Percentiles rank a stretch among this genome's conserved stretches.
These are phyloP conservation scores for Lithophane socia DNA, from an alignment of 2,888 invertebrate genomes.

Conservation along the genomic window DNA sequence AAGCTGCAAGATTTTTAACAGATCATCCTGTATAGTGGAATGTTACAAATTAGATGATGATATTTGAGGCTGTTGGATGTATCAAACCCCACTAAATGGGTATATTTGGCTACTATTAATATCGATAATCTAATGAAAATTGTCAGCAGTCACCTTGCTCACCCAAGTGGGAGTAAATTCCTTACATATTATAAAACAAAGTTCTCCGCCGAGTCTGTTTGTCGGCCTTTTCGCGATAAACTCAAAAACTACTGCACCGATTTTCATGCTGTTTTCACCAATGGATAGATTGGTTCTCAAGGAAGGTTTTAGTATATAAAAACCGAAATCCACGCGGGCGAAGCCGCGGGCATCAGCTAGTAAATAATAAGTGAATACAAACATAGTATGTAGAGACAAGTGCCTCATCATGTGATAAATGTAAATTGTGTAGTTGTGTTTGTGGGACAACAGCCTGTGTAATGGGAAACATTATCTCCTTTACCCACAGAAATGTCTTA, in stretches of 20 bases:
- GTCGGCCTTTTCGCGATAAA: too few species aligned
- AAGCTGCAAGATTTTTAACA: too few species aligned
- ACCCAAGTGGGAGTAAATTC: too few species aligned
- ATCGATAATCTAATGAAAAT: neutral
- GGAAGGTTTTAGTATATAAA: too few species aligned
- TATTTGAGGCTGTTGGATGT: neutral
- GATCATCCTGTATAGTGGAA: neutral
- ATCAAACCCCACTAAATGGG: neutral
- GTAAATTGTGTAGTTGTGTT: slow-evolving; percentile 50
- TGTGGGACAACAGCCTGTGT: neutral
- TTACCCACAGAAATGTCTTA: neutral
- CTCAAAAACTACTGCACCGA: too few species aligned
- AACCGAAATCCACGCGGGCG: too few species aligned
- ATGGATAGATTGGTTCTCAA: too few species aligned
- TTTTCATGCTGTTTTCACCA: too few species aligned
- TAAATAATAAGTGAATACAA: slow-evolving; percentile 19
- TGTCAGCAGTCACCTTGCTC: neutral
- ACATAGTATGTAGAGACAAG: slow-evolving; percentile 65
- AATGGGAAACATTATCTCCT: slow-evolving; percentile 4
- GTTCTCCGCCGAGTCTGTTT: too few species aligned
- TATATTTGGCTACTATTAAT: neutral
- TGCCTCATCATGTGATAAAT: slow-evolving; percentile 76
- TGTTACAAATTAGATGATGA: neutral
- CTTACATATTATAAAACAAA: too few species aligned
- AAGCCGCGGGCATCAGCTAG: too few species aligned